Conservation (phyloP, 2,113 vertebrate genomes). For the Antechinus flavipes region DNA sequence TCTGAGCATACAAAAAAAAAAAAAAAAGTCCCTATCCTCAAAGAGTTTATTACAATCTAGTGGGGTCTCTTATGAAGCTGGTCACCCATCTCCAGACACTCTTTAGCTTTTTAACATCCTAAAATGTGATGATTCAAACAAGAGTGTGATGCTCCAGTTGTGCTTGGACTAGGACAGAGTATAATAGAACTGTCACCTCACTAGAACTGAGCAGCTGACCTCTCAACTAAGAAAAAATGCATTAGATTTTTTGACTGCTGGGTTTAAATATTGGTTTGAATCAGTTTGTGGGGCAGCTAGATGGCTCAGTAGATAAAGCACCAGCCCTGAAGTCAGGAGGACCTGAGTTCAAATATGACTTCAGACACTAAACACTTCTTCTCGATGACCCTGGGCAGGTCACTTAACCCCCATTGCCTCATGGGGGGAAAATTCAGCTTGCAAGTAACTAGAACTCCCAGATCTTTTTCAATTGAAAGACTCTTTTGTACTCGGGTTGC, state of each 20-base stretch:
- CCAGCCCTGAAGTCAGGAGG: too few species aligned
- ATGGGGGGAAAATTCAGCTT: background rate
- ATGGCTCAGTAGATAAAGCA: too few species aligned
- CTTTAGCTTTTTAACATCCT: background rate
- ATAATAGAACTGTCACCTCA: background rate
- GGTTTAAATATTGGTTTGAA: background rate
- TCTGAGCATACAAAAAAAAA: background rate
- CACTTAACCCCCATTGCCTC: too few species aligned
- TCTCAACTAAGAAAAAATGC: background rate
- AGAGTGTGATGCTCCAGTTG: background rate
- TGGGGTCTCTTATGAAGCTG: background rate
- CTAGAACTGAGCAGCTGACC: background rate
- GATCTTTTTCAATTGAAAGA: background rate
- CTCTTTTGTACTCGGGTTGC: background rate
- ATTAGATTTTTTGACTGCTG: background rate
- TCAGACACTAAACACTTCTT: too few species aligned
- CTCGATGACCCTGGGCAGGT: too few species aligned
- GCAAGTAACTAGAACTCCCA: background rate
- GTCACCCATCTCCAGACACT: background rate
- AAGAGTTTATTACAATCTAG: background rate
- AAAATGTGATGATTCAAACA: background rate
- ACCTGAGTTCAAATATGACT: too few species aligned
- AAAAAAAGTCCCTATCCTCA: background rate
- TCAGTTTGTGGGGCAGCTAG: background rate
- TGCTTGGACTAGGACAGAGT: background rate